Conservation (phyloP, 2,888 invertebrate species). For the Lasioglossum morio region DNA sequence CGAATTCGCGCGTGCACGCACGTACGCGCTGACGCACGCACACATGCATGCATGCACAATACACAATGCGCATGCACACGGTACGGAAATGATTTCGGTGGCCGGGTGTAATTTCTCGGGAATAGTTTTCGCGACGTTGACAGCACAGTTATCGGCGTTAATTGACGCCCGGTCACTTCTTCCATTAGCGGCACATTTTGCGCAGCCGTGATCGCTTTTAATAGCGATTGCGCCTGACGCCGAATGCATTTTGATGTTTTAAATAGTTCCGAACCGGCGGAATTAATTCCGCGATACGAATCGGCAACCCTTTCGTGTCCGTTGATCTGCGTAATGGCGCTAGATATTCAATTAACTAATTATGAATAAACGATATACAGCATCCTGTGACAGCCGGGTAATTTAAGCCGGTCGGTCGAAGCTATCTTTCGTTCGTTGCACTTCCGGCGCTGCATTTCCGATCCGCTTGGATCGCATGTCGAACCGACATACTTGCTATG, state of each 20-base stretch:
- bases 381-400: neutral
- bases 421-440: neutral
- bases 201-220: constrained; percentile 17
- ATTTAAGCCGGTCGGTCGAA: neutral
- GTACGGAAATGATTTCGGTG: constrained; percentile 8
- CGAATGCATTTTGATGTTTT: constrained; percentile 60
- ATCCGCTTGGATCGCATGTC: neutral
- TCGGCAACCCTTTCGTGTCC: neutral
- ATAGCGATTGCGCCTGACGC: constrained; percentile 5
- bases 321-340: neutral
- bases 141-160: constrained; percentile 61
- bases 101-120: constrained; percentile 37
- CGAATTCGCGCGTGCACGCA: neutral
- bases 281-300: constrained; percentile 54
- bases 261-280: constrained; percentile 13
- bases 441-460: neutral
- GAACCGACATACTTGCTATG: neutral
- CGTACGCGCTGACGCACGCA: neutral
- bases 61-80: neutral
- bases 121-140: constrained; percentile 53
- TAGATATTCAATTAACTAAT: constrained; percentile 39
- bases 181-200: constrained; percentile 52
- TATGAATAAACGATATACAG: constrained; percentile 30
- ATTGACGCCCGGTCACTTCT: constrained; percentile 58
- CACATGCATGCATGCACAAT: neutral